Base-by-base conservation (phyloP, 2,888 invertebrate species). In the Cosmorhoe ocellata region DNA sequence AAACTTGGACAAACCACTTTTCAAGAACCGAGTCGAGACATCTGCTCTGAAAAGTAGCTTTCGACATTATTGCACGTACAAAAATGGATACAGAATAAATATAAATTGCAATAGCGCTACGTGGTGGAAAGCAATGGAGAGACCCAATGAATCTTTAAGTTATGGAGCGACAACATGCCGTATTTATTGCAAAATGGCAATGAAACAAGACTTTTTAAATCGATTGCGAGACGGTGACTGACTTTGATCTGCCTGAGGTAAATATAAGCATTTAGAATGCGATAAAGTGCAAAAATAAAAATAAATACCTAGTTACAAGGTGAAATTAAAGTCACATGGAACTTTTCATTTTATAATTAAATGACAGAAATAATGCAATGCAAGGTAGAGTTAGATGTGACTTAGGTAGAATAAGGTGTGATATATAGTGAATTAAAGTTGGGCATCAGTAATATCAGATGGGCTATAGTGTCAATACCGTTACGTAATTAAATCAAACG, bases 1-100 rank as follows among this genome's bases (percentile, higher is more conserved):
- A 47, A 49, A 58, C 49, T 53, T 53, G 48, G 47, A 40, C 38
- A 56, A 49, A 51, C 53, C 27, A 46, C 46, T 45, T 56, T 51
- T 50, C 48, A 59, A 34, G 24, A 42, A 36, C 36, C 45, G 45
- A 26, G 10, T 28, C 27, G 28, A 32, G 24, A 52, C 49, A 52
- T 51, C 51, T 51, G 48, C 37, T 46, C 41, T 46, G 30, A 18
- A 27, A 46, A 42, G 47, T 57, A 46, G 43, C 44, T 44, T 53
- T 44, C 51, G 31, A 48, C 36, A 48, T 55, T 50, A 39, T 41
- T 48, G 44, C 53, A 44, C 48, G 44, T 37, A 49, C 50, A 46
- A 40, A 55, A 46, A 30, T 54, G 46, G 49, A 43, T 51, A 40
- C 28, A 43, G 50, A 53, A 44, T 22, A 44, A 44, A 48, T 26